Percentiles rank a stretch among this genome's conserved stretches.
phyloP scores from a whole-genome alignment of 1,140 invertebrate genomes.

The Scaptomyza pallida region DNA sequence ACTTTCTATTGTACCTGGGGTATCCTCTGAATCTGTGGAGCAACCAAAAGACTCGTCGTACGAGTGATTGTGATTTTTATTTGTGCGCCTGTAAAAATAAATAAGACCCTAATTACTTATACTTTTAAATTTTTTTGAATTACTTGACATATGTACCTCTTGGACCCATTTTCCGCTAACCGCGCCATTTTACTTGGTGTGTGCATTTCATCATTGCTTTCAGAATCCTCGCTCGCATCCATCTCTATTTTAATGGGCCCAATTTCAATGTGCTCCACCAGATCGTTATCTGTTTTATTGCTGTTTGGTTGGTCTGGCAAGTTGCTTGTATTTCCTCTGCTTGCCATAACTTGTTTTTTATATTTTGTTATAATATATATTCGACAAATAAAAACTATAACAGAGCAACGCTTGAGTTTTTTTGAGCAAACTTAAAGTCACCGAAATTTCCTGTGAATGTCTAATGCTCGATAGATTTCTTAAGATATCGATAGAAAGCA shows the following conservation, averaged over 20 bases:
- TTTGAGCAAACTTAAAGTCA: background rate
- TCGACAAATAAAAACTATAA: background rate
- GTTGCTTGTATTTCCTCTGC: background rate
- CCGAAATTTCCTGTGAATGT: constrained; percentile 1
- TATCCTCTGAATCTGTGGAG: background rate
- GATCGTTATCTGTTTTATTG: background rate
- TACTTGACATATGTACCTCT: constrained; percentile 1
- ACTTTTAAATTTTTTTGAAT: no score
- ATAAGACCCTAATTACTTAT: background rate
- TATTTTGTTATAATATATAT: background rate
- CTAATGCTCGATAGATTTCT: background rate
- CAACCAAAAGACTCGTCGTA: background rate
- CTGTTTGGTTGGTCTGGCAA: background rate
- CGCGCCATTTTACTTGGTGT: background rate
- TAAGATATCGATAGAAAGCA: background rate
- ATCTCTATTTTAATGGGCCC: constrained; percentile 1
- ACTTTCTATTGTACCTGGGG: no score
- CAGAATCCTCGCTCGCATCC: constrained; percentile 1
- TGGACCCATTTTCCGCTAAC: background rate
- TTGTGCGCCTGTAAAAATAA: background rate
- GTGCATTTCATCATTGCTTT: constrained; percentile 9
- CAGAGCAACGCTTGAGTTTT: background rate
- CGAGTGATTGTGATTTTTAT: background rate
- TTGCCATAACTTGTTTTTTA: background rate
- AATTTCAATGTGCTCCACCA: background rate